A percentile compares a stretch with the other conserved stretches of the same genome.
These are phyloP conservation scores for Mormyrus lacerda DNA, from an alignment of 2,113 vertebrate genomes.

Conservation along the genomic window DNA sequence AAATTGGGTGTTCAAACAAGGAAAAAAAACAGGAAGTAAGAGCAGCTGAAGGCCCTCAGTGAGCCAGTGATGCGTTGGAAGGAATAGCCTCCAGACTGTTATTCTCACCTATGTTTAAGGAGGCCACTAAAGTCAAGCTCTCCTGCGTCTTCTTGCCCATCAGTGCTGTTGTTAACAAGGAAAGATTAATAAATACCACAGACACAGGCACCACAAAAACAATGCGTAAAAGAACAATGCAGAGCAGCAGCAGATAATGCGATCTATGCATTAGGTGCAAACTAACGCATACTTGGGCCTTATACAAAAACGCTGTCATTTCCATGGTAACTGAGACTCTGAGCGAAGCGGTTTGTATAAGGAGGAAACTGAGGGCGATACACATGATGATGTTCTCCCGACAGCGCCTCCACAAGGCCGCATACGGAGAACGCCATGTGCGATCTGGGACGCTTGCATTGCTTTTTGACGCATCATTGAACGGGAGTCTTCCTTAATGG, in stretches of 20 bases:
- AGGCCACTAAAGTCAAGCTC: constrained; percentile 99
- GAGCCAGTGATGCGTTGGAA: constrained; percentile 10
- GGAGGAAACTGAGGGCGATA: constrained; percentile 27
- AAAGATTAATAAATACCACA: constrained; percentile 76
- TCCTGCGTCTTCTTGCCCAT: constrained; percentile 98
- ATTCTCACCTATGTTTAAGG: constrained; percentile 99
- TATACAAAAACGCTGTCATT: constrained; percentile 48
- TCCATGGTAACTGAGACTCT: constrained; percentile 23
- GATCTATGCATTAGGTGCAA: constrained; percentile 48
- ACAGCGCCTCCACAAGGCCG: constrained; percentile 28
- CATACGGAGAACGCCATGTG: constrained; percentile 37
- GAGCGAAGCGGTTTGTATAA: constrained; percentile 54
- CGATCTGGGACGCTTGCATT: constrained; percentile 50
- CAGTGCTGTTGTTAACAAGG: constrained; percentile 91
- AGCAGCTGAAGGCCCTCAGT: background rate
- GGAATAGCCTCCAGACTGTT: constrained; percentile 31
- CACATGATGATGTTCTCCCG: constrained; percentile 35
- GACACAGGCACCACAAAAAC: constrained; percentile 55
- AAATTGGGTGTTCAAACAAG: constrained; percentile 16
- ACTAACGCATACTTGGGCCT: constrained; percentile 58
- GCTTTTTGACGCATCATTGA: constrained; percentile 57
- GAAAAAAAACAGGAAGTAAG: constrained; percentile 26
- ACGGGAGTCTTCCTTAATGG: constrained; percentile 41
- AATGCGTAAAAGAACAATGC: constrained; percentile 55
- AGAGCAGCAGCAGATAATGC: constrained; percentile 45